Conservation (phyloP, 1,140 invertebrate species). For the Phymorhynchus buccinoides region DNA sequence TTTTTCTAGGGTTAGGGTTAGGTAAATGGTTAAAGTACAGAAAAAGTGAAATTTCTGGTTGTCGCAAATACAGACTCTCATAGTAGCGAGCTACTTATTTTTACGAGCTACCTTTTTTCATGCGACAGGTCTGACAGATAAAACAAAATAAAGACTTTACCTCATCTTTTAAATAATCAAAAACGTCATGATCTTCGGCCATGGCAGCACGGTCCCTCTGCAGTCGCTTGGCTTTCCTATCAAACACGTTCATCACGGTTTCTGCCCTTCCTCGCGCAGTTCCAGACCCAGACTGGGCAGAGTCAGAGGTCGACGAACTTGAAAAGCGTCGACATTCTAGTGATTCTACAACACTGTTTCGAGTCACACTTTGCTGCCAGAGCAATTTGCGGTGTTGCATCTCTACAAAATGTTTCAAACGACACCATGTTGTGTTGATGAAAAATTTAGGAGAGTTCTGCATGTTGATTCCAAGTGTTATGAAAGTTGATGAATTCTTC, state of each 20-base stretch:
- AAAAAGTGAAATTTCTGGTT: no score
- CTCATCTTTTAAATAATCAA: conserved; percentile 96
- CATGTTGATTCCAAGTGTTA: not conserved
- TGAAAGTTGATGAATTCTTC: not conserved
- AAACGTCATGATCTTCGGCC: conserved; percentile 83
- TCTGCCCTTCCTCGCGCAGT: not conserved
- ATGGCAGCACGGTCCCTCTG: conserved; percentile 86
- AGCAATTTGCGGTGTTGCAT: not conserved
- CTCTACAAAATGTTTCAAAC: conserved; percentile 14
- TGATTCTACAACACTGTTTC: no score
- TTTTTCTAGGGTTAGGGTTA: no score
- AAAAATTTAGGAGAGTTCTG: not conserved
- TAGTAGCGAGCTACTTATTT: no score
- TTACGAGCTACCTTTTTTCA: no score
- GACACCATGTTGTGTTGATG: conserved; percentile 27
- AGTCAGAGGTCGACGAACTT: not conserved
- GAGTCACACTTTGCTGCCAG: not conserved
- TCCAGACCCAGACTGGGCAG: no score
- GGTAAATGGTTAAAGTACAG: no score
- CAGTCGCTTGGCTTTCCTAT: conserved; percentile 85
- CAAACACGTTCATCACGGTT: conserved; percentile 85
- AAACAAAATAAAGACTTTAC: no score
- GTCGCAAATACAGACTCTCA: no score
- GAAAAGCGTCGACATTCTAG: not conserved
- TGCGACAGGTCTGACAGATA: no score